Evolutionary conservation across 2,113 vertebrate genomes (phyloP), one percentile per base, ranked within the genome.

Genomic region (Tamias sibiricus): DNA sequence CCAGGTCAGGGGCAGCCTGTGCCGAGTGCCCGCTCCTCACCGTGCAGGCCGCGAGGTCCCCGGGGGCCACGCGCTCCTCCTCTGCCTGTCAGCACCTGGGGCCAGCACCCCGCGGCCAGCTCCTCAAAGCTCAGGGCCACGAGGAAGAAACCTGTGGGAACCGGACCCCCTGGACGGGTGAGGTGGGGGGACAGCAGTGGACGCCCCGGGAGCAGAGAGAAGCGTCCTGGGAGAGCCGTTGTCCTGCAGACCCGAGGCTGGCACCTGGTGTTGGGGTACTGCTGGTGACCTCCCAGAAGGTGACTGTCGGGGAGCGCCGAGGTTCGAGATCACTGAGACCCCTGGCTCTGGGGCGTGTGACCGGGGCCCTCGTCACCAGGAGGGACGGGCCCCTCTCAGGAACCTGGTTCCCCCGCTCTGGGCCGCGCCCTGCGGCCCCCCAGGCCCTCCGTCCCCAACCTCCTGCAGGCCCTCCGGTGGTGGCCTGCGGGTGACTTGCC

Each of bases 121-220:
- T 72, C n/a, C 44, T 40, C 68, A 24, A 16, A 59, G 10, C 16
- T 94, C 44, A 14, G 49, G 44, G 44, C 44, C 42, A 11, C 1
- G 7, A 64, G n/a, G 79, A 2, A 75, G 8, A 80, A 3, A 17
- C 10, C 79, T 0, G 4, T 13, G 28, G 69, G 37, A 30, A 40
- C 10, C 2, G 20, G 32, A 4, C 10, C 19, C 22, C 3, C 0
- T 22, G 17, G 57, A 37, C 37, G n/a, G 30, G 8, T 6, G 16
- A 57, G 22, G 11, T 24, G 28, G 68, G 59, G 7, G 69, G 16
- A 6, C 26, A 0, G 9, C 42, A 40, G 68, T 57, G 22, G 40
- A 9, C 64, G 4, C 59, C 80, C 6, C 59, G 20, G 68, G 44
- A 49, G 6, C 2, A 1, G 81, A 71, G 68, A 90, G 68, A 72